Evolutionary conservation across 1,140 invertebrate species (phyloP).

Genomic region (Penaeus chinensis): DNA sequence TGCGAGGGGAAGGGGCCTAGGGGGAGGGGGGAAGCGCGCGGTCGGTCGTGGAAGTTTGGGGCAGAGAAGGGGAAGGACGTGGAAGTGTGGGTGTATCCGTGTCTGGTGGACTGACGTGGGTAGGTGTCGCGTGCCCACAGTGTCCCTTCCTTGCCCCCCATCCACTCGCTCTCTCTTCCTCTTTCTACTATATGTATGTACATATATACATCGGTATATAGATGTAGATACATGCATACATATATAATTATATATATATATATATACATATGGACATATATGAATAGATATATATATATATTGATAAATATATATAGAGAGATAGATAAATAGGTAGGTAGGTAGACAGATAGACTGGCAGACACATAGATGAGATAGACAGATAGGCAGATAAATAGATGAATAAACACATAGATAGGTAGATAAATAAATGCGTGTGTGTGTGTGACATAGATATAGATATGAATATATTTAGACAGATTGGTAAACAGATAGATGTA

Average conservation of each 20-base stretch:
- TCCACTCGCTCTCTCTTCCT: too few relatives aligned
- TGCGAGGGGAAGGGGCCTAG: too few relatives aligned
- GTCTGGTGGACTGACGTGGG: too few relatives aligned
- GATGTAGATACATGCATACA: background rate
- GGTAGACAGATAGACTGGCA: background rate
- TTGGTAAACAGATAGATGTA: too few relatives aligned
- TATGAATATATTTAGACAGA: too few relatives aligned
- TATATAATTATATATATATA: conserved; percentile 3
- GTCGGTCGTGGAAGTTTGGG: too few relatives aligned
- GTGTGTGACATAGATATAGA: too few relatives aligned
- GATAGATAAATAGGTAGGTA: background rate
- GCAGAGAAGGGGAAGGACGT: too few relatives aligned
- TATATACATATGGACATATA: background rate
- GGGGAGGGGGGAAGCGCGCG: too few relatives aligned
- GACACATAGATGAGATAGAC: background rate
- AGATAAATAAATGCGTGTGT: background rate
- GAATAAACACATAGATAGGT: background rate
- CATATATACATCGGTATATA: background rate
- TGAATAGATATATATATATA: conserved; percentile 2
- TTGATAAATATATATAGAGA: background rate
- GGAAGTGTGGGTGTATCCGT: too few relatives aligned
- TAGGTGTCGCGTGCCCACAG: too few relatives aligned
- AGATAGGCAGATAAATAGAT: background rate
- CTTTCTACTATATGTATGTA: background rate
- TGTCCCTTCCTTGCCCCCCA: too few relatives aligned